Evolutionary conservation across 2,113 vertebrate genomes (phyloP).

Genomic region (Epinephelus lanceolatus): DNA sequence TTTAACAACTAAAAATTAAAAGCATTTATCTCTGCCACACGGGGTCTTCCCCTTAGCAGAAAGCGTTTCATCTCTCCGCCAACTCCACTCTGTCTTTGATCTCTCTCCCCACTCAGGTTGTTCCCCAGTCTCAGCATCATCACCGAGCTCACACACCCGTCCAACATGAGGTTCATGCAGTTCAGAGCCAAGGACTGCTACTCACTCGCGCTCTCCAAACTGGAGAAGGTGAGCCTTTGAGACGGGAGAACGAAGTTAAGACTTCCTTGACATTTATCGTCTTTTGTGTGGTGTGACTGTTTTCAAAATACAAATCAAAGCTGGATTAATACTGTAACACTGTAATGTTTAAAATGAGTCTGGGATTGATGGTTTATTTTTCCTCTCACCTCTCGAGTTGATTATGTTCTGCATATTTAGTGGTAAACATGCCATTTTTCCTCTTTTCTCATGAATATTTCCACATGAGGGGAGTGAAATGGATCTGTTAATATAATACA

Average conservation of each 20-base stretch:
- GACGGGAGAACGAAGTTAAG: neutral
- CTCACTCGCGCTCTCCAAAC: constrained; percentile 94
- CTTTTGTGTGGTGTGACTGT: neutral
- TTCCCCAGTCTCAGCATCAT: constrained; percentile 98
- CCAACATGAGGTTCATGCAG: constrained; percentile 99
- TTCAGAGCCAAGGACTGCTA: constrained; percentile 99
- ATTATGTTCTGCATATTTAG: neutral
- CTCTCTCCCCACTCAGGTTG: constrained; percentile 82
- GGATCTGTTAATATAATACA: neutral
- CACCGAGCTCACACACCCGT: constrained; percentile 96
- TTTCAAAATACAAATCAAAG: neutral
- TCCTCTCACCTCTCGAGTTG: neutral
- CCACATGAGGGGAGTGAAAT: neutral
- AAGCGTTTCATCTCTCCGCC: neutral
- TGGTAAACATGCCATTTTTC: neutral
- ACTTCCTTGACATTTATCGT: neutral
- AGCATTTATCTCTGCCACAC: constrained; percentile 30
- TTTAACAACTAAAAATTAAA: constrained; percentile 48
- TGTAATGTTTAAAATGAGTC: neutral
- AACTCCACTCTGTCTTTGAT: neutral
- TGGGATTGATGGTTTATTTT: neutral
- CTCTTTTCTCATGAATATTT: neutral
- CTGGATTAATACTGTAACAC: neutral
- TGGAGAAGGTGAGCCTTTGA: constrained; percentile 92
- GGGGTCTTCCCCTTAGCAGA: neutral